phyloP scores from a whole-genome alignment of 2,113 vertebrate species.

The Cyprinus carpio region DNA sequence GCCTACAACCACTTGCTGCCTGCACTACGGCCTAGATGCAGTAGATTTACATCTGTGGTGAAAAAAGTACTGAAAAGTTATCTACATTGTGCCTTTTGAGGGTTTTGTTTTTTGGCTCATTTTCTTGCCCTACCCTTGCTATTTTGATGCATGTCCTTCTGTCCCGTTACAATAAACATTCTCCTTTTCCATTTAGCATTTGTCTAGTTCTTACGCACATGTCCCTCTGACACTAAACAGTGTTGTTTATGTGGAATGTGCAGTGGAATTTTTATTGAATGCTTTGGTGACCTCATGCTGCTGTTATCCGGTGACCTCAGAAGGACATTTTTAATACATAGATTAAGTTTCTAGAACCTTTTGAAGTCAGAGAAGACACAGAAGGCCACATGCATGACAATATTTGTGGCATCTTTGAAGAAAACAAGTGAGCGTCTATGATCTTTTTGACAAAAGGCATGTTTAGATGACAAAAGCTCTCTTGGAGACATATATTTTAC shows the following conservation, averaged over 20 bases:
- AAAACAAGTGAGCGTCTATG: slow-evolving; percentile 19
- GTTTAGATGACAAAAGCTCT: slow-evolving; percentile 38
- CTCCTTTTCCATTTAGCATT: slow-evolving; percentile 5
- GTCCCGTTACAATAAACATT: slow-evolving; percentile 30
- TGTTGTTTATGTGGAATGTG: slow-evolving; percentile 42
- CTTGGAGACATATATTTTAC: neutral
- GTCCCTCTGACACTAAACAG: slow-evolving; percentile 38
- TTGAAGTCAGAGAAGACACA: slow-evolving; percentile 49
- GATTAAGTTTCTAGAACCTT: slow-evolving; percentile 39
- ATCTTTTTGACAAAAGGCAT: slow-evolving; percentile 32
- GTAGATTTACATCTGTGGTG: slow-evolving; percentile 15
- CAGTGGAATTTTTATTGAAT: slow-evolving; percentile 24
- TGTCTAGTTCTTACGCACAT: slow-evolving; percentile 13
- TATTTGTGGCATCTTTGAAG: slow-evolving; percentile 41
- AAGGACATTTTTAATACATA: slow-evolving; percentile 11
- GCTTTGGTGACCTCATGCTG: slow-evolving; percentile 57
- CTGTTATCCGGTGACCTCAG: slow-evolving; percentile 58
- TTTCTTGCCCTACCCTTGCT: slow-evolving; percentile 34
- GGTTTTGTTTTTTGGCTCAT: slow-evolving; percentile 24
- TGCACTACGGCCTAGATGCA: neutral
- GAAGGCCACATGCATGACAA: slow-evolving; percentile 41
- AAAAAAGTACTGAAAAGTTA: neutral
- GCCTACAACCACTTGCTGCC: neutral
- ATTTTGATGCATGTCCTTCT: slow-evolving; percentile 30
- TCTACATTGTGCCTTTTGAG: neutral